Conservation (phyloP, 2,797 vertebrate species). For the Otus scops region DNA sequence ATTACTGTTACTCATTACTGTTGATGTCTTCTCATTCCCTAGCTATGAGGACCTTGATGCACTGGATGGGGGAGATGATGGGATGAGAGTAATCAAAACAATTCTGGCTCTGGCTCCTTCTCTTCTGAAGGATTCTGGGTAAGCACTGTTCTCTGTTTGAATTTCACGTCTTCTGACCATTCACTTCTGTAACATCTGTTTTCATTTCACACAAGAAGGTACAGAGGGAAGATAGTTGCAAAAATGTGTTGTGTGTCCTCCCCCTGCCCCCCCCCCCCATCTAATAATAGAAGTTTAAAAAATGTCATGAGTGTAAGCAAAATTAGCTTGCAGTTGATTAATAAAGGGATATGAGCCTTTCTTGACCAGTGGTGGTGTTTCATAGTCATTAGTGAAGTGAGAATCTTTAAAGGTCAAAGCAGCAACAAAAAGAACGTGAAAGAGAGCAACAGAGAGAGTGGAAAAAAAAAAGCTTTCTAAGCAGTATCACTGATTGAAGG, state of each 20-base stretch:
- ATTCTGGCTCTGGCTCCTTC: constrained; percentile 84
- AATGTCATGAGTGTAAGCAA: background rate
- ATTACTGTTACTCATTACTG: background rate
- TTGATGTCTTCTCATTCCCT: background rate
- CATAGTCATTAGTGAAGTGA: background rate
- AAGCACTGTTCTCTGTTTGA: constrained; percentile 5
- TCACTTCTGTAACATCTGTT: background rate
- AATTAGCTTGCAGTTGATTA: background rate
- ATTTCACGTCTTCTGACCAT: background rate
- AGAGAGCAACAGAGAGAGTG: background rate
- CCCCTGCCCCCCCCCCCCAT: accelerated
- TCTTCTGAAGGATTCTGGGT: constrained; percentile 87
- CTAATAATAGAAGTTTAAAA: background rate
- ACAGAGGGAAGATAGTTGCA: background rate
- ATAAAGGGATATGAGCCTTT: background rate
- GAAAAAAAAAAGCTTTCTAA: background rate
- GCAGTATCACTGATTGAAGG: background rate
- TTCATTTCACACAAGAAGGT: background rate
- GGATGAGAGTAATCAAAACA: constrained; percentile 84
- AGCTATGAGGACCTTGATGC: constrained; percentile 91
- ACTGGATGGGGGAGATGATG: constrained; percentile 89
- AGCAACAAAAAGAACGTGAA: background rate
- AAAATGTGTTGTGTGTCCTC: background rate
- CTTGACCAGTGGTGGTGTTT: background rate
- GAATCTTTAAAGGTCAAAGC: background rate